These are phyloP conservation scores for Ochropleura plecta DNA, from an alignment of 2,888 invertebrate species.

Conservation along the genomic window DNA sequence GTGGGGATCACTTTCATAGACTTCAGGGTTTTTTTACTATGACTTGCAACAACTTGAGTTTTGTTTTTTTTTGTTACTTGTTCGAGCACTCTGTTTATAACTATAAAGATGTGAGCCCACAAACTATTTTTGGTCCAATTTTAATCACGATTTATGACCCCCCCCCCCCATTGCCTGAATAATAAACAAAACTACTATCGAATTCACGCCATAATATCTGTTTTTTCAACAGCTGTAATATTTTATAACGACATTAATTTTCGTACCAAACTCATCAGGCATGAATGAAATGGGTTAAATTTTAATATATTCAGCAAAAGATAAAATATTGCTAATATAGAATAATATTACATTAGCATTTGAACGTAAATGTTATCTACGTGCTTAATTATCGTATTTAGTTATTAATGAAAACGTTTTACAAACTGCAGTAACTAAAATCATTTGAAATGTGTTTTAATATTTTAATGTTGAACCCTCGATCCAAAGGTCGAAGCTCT, in stretches of 20 bases:
- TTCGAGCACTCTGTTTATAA: not conserved
- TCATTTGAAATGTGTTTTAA: constrained; percentile 13
- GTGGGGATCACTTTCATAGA: not conserved
- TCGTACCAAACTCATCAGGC: not conserved
- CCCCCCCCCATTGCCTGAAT: not conserved
- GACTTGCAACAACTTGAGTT: not conserved
- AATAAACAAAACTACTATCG: not conserved
- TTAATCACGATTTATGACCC: not conserved
- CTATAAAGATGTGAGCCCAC: not conserved
- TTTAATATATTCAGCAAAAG: constrained; percentile 9
- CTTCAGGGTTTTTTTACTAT: not conserved
- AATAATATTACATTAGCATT: constrained; percentile 24
- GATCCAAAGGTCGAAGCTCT: not conserved
- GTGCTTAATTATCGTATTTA: constrained; percentile 35
- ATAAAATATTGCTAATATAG: constrained; percentile 18
- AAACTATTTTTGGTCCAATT: not conserved
- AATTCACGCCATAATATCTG: not conserved
- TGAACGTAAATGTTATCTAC: constrained; percentile 43
- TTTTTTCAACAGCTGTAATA: constrained; percentile 5
- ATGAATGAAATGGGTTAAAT: constrained; percentile 2
- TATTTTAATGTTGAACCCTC: not conserved
- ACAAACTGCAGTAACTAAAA: constrained; percentile 16
- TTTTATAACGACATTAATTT: constrained; percentile 16
- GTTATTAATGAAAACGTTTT: constrained; percentile 18
- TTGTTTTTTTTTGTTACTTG: not conserved